These are phyloP conservation scores for Mobula birostris DNA, from an alignment of 2,113 vertebrate species.

Conservation along the genomic window DNA sequence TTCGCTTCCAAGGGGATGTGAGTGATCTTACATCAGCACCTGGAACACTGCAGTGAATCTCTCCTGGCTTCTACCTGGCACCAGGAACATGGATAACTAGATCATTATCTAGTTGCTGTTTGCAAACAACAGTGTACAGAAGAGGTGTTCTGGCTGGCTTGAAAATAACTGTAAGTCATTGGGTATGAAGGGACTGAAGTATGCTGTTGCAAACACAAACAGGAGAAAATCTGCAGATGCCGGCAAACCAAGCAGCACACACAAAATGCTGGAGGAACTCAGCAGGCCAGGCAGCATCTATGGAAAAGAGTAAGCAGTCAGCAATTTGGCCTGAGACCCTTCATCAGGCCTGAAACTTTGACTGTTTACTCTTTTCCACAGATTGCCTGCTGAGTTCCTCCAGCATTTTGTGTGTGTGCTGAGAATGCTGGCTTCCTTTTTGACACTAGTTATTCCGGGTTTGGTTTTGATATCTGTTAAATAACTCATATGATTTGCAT, in stretches of 20 bases:
- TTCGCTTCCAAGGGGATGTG: not conserved
- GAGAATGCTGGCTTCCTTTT: not conserved
- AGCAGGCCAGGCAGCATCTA: too few relatives aligned
- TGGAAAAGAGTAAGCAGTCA: too few relatives aligned
- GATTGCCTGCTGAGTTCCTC: too few relatives aligned
- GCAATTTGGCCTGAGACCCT: too few relatives aligned
- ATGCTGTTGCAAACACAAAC: too few relatives aligned
- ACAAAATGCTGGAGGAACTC: too few relatives aligned
- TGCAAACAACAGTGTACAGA: not conserved
- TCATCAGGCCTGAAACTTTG: too few relatives aligned
- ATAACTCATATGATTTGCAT: not conserved
- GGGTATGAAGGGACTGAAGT: not conserved
- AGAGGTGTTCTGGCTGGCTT: not conserved
- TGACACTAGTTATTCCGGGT: not conserved
- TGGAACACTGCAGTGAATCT: not conserved
- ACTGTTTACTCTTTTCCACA: too few relatives aligned
- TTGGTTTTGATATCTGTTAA: not conserved
- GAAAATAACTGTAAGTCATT: not conserved
- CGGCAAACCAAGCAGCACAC: too few relatives aligned
- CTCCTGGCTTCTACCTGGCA: not conserved
- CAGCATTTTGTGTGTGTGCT: too few relatives aligned
- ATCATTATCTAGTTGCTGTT: not conserved
- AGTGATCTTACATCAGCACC: not conserved
- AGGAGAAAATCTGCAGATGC: too few relatives aligned
- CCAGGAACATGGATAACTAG: too few relatives aligned